Percentiles rank a stretch among this genome's conserved stretches.
These are phyloP conservation scores for Cydia splendana DNA, from an alignment of 1,140 invertebrate genomes.

Conservation along the genomic window DNA sequence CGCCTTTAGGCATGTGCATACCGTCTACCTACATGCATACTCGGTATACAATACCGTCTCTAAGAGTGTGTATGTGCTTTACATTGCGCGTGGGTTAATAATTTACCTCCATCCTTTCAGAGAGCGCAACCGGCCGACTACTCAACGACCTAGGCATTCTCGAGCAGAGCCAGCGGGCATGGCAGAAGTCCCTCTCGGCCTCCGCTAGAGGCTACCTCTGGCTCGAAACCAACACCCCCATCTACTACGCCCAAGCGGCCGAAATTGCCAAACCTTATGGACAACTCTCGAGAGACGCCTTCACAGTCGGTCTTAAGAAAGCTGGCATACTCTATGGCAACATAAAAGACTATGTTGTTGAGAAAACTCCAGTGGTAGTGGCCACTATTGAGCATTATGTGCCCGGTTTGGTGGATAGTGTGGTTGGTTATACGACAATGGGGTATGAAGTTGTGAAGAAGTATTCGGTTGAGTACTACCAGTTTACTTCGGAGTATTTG, in stretches of 20 bases:
- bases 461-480: conserved; percentile 74
- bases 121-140: conserved; percentile 81
- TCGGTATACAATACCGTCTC: too few species aligned
- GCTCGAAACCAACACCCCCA: conserved; percentile 84
- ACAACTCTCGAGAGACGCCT: conserved; percentile 81
- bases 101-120: conserved; percentile 54
- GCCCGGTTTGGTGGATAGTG: conserved; percentile 83
- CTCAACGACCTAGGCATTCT: conserved; percentile 82
- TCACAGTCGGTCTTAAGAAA: conserved; percentile 79
- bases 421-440: conserved; percentile 72
- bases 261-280: conserved; percentile 81
- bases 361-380: conserved; percentile 83
- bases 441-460: conserved; percentile 71
- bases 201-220: conserved; percentile 82
- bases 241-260: conserved; percentile 81
- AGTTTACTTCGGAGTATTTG: conserved; percentile 80
- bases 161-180: conserved; percentile 82
- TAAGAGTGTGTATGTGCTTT: too few species aligned
- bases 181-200: conserved; percentile 79
- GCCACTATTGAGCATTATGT: conserved; percentile 85
- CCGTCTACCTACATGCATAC: too few species aligned
- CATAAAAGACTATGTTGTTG: conserved; percentile 77
- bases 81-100: too few species aligned
- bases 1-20: too few species aligned
- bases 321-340: conserved; percentile 78